A percentile compares a stretch with the other conserved stretches of the same genome.
phyloP scores from a whole-genome alignment of 64 coral and sea anemone species.

The Dendronephthya gigantea region DNA sequence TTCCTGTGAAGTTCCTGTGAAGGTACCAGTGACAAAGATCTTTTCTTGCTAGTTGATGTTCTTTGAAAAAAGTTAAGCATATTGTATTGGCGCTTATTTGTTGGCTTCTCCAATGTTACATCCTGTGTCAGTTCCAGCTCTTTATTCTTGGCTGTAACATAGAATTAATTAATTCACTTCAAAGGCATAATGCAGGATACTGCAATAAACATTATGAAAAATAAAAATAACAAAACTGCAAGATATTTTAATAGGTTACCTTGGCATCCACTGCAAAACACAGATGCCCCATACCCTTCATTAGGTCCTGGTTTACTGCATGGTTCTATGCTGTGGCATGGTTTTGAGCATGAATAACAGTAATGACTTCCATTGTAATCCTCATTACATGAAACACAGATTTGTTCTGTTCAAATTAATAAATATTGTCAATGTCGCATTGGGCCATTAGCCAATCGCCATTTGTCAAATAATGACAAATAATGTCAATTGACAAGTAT shows the following conservation, averaged over 20 bases:
- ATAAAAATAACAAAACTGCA: no score
- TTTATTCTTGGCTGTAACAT: no score
- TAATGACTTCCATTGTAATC: constrained; percentile 4
- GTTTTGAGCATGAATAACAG: neutral
- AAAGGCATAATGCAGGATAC: no score
- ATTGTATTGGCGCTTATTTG: no score
- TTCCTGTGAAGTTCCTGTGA: neutral
- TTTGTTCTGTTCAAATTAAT: neutral
- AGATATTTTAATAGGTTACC: neutral
- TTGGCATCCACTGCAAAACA: neutral
- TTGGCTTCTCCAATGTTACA: no score
- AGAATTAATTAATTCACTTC: no score
- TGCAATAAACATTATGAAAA: no score
- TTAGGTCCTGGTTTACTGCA: neutral
- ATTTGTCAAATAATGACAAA: no score
- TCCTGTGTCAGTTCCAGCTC: no score
- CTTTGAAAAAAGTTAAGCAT: no score
- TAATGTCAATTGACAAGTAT: neutral
- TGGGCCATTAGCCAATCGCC: neutral
- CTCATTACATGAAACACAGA: neutral
- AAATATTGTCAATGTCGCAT: neutral
- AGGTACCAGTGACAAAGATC: neutral
- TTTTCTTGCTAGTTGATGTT: no score
- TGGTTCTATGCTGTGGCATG: neutral
- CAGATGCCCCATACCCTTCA: neutral